phyloP scores from a whole-genome alignment of 2,113 vertebrate genomes.

The Hiodon alosoides region DNA sequence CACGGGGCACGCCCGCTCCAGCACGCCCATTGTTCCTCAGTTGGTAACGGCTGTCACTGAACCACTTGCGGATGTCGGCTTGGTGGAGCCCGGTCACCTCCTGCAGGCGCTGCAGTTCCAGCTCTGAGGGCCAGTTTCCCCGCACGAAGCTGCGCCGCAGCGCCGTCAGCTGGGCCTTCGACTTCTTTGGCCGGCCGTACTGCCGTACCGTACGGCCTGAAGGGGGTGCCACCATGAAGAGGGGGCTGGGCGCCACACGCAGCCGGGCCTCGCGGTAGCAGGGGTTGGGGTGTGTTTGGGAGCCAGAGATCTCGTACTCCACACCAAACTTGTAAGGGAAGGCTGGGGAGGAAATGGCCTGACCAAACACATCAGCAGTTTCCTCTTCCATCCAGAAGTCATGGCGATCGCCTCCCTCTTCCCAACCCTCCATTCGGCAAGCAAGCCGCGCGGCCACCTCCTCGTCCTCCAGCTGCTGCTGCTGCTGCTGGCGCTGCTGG shows the following conservation, averaged over 20 bases:
- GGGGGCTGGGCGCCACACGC: neutral
- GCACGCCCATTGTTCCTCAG: slow-evolving; percentile 30
- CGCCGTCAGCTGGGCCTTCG: slow-evolving; percentile 35
- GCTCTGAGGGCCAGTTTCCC: slow-evolving; percentile 41
- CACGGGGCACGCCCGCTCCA: slow-evolving; percentile 12
- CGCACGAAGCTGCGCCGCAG: slow-evolving; percentile 35
- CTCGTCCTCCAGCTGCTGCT: neutral
- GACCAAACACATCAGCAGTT: too few relatives aligned
- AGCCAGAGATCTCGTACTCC: neutral
- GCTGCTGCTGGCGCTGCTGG: neutral
- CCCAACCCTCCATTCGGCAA: neutral
- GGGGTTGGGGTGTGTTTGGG: neutral
- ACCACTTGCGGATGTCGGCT: slow-evolving; percentile 45
- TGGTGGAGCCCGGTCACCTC: slow-evolving; percentile 52
- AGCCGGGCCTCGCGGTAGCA: neutral
- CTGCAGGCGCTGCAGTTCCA: slow-evolving; percentile 52
- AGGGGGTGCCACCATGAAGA: neutral
- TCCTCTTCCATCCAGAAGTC: slow-evolving; percentile 3
- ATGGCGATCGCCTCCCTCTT: neutral
- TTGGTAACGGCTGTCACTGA: slow-evolving; percentile 43
- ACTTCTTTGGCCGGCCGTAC: slow-evolving; percentile 32
- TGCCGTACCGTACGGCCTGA: neutral
- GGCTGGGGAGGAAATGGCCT: neutral
- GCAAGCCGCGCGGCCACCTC: neutral
- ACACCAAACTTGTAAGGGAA: neutral